phyloP scores from a whole-genome alignment of 53 echinoderm and acorn worm genomes.

The Actinopyga echinites region DNA sequence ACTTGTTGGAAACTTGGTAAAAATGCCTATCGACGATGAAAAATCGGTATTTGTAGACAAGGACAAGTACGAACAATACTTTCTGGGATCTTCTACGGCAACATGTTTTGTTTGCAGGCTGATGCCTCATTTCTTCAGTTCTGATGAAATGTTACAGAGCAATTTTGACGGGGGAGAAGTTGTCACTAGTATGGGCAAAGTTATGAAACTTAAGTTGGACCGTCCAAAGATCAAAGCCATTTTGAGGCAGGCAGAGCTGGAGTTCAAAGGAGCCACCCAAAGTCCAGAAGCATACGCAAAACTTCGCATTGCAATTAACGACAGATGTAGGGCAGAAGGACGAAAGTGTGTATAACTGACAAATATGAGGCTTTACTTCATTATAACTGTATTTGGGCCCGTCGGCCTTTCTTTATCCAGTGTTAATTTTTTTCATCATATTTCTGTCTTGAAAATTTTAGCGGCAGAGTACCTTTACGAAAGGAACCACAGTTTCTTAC shows the following conservation, averaged over 20 bases:
- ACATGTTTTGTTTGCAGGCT: background rate
- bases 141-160: background rate
- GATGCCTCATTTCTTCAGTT: conserved; percentile 10
- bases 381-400: too few relatives aligned
- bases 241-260: conserved; percentile 2
- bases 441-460: too few relatives aligned
- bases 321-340: background rate
- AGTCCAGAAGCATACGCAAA: background rate
- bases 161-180: conserved; percentile 18
- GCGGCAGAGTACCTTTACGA: too few relatives aligned
- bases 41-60: background rate
- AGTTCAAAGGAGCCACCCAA: background rate
- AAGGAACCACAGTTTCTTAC: too few relatives aligned
- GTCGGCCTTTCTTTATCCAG: too few relatives aligned
- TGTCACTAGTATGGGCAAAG: background rate
- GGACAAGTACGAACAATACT: conserved; percentile 1
- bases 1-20: background rate
- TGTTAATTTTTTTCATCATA: too few relatives aligned
- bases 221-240: background rate
- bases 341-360: background rate
- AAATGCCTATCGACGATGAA: background rate
- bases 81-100: conserved; percentile 9
- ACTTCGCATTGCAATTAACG: background rate
- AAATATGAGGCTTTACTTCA: too few relatives aligned
- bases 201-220: background rate